phyloP scores from a whole-genome alignment of 2,888 invertebrate species.

The Eupeodes luniger region DNA sequence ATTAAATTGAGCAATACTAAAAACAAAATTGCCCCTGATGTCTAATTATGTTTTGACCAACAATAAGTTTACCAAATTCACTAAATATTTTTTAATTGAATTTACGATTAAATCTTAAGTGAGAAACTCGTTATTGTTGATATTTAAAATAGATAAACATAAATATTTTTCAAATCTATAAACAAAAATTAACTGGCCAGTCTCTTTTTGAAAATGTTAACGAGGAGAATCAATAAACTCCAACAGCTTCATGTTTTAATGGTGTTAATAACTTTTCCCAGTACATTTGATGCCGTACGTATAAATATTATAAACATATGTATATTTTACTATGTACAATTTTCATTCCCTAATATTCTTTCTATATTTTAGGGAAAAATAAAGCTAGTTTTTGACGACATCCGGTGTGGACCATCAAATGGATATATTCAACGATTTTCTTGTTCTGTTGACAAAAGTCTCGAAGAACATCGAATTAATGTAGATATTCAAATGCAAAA shows the following conservation, averaged over 20 bases:
- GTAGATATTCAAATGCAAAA: conserved; percentile 8
- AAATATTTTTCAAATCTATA: too few relatives aligned
- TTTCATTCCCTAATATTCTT: background rate
- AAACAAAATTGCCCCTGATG: too few relatives aligned
- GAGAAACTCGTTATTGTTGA: background rate
- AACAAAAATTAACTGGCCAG: background rate
- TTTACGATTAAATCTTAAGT: background rate
- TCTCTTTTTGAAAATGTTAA: background rate
- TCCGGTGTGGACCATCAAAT: background rate
- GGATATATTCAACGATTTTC: background rate
- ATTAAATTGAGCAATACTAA: too few relatives aligned
- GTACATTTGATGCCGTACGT: background rate
- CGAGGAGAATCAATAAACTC: background rate
- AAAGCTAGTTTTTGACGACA: background rate
- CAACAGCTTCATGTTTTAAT: background rate
- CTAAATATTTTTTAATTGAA: background rate
- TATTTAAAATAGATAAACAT: background rate
- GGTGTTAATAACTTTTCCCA: background rate
- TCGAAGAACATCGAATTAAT: background rate
- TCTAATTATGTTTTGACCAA: too few relatives aligned
- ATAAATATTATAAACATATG: background rate
- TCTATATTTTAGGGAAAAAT: background rate
- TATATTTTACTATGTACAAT: background rate
- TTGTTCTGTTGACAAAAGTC: background rate
- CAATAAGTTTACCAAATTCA: too few relatives aligned